A percentile compares a stretch with the other conserved stretches of the same genome.
Conservation (phyloP, 1,140 invertebrate species). For the Schlechtendalia chinensis region DNA sequence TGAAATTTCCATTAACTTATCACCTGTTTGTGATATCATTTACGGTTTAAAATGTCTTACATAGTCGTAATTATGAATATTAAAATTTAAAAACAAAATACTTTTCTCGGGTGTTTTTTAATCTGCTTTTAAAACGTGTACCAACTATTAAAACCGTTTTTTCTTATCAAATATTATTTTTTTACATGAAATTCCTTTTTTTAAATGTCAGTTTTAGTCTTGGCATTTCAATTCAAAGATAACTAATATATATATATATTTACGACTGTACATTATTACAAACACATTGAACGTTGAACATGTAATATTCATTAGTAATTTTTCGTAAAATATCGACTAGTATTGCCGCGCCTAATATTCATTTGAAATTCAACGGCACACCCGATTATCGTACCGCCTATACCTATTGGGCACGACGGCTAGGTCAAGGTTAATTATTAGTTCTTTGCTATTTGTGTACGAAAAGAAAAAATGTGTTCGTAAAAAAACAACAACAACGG, state of each 20-base stretch:
- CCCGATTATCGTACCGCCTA: background rate
- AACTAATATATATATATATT: background rate
- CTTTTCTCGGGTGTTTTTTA: no score
- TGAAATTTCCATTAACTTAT: no score
- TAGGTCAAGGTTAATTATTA: background rate
- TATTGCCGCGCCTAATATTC: background rate
- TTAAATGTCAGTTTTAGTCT: background rate
- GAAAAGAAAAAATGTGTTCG: background rate
- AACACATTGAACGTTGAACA: background rate
- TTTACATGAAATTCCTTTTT: no score
- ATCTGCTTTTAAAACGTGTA: no score
- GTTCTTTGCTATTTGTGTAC: background rate
- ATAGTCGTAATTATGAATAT: no score
- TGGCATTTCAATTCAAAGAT: background rate
- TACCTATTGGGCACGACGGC: background rate
- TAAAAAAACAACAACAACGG: background rate
- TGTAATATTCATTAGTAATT: background rate
- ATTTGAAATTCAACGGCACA: slow-evolving; percentile 21
- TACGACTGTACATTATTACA: background rate
- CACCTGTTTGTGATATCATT: no score
- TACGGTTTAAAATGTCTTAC: no score
- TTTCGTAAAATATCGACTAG: background rate
- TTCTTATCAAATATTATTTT: no score
- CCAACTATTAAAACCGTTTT: no score
- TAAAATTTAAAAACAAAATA: no score